Evolutionary conservation across 2,888 invertebrate genomes (phyloP), one percentile per base, ranked within the genome.

Genomic region (Tenthredo scrophulariae): DNA sequence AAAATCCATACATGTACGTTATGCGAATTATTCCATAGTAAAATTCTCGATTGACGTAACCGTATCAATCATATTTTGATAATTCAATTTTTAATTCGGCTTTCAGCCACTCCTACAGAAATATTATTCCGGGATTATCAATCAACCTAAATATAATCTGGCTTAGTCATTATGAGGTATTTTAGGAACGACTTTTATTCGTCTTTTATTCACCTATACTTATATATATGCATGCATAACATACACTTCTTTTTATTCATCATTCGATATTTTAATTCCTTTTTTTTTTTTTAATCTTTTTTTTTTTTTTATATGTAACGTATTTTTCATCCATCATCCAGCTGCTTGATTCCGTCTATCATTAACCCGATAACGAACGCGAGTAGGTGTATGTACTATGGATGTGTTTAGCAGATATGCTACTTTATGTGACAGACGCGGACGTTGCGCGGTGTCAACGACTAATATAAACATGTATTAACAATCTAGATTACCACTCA

Each of bases 21-120:
- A 33, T 33, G 4, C 26, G 9, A n/a, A 72, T 72, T 26, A 72
- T 72, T 26, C 40, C 65, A 40, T 15, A 40, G n/a, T 40, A 40
- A 75, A 58, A 26, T 75, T 75, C 37, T 18, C n/a, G 58, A 58
- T 5, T 46, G 50, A 84, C 84, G n/a, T 29, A 22, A 33, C 26
- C 26, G 10, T 29, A 72, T 75, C 84, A 75, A 75, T 75, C 58
- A 67, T 50, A 33, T 33, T 75, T 15, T 13, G 40, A 74, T 37
- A 74, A 54, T 84, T 84, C 22, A 50, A 13, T 84, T 75, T 37
- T 84, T 33, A 40, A 84, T 72, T 84, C 74, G 29, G 40, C 84
- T 84, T 37, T 75, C 84, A 58, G 46, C 15, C 46, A 26, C 54
- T 22, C 54, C 13, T 46, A 13, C 26, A 26, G 13, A 15, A 26